These are phyloP conservation scores for Mamestra configurata DNA, from an alignment of 1,140 invertebrate genomes.

Conservation along the genomic window DNA sequence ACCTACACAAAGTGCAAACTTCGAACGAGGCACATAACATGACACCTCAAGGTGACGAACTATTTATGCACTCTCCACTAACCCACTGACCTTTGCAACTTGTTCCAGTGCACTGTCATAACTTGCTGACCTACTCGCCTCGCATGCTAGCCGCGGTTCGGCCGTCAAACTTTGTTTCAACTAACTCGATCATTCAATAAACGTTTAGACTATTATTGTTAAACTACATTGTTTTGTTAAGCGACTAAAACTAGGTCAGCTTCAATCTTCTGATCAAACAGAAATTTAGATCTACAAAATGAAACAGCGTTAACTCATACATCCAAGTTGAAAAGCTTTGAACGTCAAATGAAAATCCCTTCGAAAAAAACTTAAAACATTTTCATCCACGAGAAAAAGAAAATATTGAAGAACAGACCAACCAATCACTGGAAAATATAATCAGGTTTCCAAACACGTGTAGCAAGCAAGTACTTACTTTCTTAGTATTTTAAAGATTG, in stretches of 20 bases:
- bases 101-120: slow-evolving; percentile 21
- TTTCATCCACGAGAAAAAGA: no score
- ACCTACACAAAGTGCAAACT: background rate
- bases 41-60: slow-evolving; percentile 1
- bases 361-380: no score
- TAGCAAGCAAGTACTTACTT: no score
- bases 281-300: no score
- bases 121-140: slow-evolving; percentile 13
- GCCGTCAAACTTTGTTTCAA: background rate
- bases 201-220: background rate
- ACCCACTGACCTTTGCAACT: slow-evolving; percentile 14
- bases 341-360: no score
- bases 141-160: background rate
- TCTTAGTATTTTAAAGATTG: no score
- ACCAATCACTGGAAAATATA: no score
- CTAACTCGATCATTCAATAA: slow-evolving; percentile 14
- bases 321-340: no score
- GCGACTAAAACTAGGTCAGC: background rate
- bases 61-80: slow-evolving; percentile 8
- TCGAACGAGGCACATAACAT: background rate
- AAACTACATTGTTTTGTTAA: background rate
- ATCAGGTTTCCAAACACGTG: no score
- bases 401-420: no score
- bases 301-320: background rate
- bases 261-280: no score